These are phyloP conservation scores for Toxostoma redivivum DNA, from an alignment of 2,113 vertebrate species.

Conservation along the genomic window DNA sequence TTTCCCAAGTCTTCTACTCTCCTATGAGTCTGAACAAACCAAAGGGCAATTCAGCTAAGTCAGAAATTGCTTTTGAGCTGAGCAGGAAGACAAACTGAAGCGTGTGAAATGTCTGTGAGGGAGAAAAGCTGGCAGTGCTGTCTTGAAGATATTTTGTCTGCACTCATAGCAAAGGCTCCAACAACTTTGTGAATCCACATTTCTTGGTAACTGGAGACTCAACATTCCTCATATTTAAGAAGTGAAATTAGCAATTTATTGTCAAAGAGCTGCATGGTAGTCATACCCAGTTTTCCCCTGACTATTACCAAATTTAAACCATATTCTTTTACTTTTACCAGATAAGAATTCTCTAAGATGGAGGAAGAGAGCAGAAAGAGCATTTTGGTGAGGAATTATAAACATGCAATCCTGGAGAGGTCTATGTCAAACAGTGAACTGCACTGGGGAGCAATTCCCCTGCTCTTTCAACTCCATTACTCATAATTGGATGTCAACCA, in stretches of 20 bases:
- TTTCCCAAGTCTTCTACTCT: neutral
- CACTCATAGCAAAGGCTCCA: neutral
- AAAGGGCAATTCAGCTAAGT: neutral
- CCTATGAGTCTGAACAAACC: neutral
- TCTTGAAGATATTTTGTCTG: neutral
- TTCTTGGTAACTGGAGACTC: rapidly evolving
- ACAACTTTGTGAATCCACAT: neutral
- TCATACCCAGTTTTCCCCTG: rapidly evolving
- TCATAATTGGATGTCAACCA: neutral
- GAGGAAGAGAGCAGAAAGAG: neutral
- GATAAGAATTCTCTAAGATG: neutral
- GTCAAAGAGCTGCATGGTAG: neutral
- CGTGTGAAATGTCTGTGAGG: neutral
- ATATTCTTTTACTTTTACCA: neutral
- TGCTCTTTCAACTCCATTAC: neutral
- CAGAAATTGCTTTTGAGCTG: neutral
- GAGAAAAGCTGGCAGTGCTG: neutral
- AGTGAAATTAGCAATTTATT: neutral
- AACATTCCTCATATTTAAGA: neutral
- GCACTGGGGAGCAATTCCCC: neutral
- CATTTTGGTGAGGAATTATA: neutral
- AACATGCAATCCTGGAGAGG: neutral
- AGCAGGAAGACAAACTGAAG: neutral
- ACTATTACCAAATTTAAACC: neutral
- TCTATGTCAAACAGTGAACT: neutral